phyloP scores from a whole-genome alignment of 1,140 invertebrate genomes.

The Ericerus pela region DNA sequence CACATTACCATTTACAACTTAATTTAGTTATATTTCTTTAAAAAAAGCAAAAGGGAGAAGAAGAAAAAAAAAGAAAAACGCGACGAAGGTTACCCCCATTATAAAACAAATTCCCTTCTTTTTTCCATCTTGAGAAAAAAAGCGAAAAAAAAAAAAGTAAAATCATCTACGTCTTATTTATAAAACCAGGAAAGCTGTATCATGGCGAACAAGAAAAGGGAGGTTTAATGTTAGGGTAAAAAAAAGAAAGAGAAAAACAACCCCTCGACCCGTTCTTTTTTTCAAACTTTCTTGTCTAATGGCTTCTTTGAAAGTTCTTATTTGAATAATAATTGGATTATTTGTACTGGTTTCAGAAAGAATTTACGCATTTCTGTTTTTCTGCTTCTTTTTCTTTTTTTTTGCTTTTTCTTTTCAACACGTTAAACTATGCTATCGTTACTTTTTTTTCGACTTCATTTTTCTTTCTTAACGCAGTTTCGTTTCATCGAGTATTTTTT shows the following conservation, averaged over 20 bases:
- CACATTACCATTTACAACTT: slow-evolving; percentile 7
- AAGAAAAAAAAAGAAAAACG: not conserved
- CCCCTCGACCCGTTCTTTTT: not conserved
- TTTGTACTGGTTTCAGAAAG: slow-evolving; percentile 10
- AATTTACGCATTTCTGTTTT: slow-evolving; percentile 9
- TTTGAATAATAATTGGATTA: slow-evolving; percentile 12
- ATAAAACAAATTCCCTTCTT: slow-evolving; percentile 7
- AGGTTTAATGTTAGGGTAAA: not conserved
- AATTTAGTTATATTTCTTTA: slow-evolving; percentile 3
- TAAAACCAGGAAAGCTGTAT: not conserved
- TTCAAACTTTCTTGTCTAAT: slow-evolving; percentile 3
- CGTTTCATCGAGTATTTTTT: not conserved
- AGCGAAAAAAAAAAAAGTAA: not conserved
- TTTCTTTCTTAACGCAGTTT: not conserved
- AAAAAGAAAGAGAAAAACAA: not conserved
- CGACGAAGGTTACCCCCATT: not conserved
- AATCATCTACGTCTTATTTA: slow-evolving; percentile 8
- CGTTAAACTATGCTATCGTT: not conserved
- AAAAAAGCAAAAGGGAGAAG: no score
- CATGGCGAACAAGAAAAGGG: not conserved
- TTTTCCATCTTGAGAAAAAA: not conserved
- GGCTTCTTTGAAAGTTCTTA: slow-evolving; percentile 12
- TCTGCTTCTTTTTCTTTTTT: not conserved
- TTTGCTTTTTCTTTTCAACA: not conserved
- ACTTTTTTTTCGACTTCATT: not conserved